Conservation (phyloP, 92 coral and sea anemone species). For the Epizoanthus ramosus region DNA sequence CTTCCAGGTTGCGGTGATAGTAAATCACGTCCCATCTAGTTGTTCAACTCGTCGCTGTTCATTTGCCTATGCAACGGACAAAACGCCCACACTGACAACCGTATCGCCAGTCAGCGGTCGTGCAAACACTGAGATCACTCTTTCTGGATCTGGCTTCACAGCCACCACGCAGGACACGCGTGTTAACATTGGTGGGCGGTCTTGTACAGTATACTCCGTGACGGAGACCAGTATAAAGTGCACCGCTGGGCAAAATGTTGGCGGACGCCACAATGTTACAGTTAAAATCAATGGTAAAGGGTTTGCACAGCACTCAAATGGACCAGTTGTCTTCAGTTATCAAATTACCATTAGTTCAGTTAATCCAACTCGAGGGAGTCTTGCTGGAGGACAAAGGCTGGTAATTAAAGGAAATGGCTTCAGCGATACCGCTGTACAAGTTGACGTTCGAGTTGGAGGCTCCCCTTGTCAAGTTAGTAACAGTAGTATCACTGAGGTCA, state of each 20-base stretch:
- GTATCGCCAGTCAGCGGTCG: constrained; percentile 59
- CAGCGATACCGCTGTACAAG: constrained; percentile 39
- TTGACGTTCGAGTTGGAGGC: constrained; percentile 66
- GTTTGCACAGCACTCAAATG: constrained; percentile 51
- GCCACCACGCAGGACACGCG: constrained; percentile 52
- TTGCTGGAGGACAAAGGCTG: constrained; percentile 67
- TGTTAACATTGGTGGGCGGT: constrained; percentile 68
- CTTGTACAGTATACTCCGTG: constrained; percentile 62
- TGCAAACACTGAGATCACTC: constrained; percentile 58
- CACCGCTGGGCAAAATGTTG: constrained; percentile 58
- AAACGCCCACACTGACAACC: constrained; percentile 66
- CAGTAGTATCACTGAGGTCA: constrained; percentile 55
- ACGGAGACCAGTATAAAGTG: constrained; percentile 59
- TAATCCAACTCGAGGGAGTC: constrained; percentile 62
- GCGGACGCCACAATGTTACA: constrained; percentile 55
- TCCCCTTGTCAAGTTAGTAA: constrained; percentile 55
- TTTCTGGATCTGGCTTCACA: constrained; percentile 78
- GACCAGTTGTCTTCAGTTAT: constrained; percentile 48
- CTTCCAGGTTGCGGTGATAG: constrained; percentile 67
- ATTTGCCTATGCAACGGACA: constrained; percentile 48
- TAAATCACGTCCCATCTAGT: constrained; percentile 75
- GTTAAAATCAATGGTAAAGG: constrained; percentile 57
- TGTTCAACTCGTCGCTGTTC: constrained; percentile 71
- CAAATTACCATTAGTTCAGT: constrained; percentile 40
- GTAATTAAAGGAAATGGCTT: constrained; percentile 73